These are phyloP conservation scores for Spilogale gracilis DNA, from an alignment of 2,113 vertebrate species.

Conservation along the genomic window DNA sequence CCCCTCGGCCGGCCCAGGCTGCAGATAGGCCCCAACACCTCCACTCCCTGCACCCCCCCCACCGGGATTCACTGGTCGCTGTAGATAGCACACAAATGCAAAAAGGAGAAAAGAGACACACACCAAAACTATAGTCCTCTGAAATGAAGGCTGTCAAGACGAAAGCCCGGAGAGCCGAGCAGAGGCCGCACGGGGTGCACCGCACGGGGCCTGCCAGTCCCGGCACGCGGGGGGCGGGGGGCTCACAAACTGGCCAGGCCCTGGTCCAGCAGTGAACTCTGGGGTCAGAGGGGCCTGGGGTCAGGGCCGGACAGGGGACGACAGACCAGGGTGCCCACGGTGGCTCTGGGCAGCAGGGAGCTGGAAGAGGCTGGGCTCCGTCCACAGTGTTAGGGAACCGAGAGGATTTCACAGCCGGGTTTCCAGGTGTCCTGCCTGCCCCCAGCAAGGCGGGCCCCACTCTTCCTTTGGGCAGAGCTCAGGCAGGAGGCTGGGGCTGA, in stretches of 20 bases:
- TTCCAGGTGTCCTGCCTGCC: not conserved
- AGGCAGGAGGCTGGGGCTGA: not conserved
- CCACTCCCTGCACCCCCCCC: not conserved
- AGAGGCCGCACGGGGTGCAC: too few species aligned
- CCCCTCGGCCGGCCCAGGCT: not conserved
- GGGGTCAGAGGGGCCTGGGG: not conserved
- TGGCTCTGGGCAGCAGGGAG: not conserved
- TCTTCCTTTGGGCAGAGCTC: not conserved
- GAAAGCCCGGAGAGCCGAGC: not conserved
- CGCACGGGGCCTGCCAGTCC: not conserved
- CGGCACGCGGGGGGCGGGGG: too few species aligned
- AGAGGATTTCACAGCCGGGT: not conserved
- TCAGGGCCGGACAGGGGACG: rapidly evolving
- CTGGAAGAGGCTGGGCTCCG: not conserved
- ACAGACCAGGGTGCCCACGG: not conserved
- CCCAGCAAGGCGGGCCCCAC: not conserved
- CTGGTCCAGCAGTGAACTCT: too few species aligned
- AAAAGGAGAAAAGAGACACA: not conserved
- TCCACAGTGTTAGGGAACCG: not conserved
- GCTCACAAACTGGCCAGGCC: not conserved
- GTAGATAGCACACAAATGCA: conserved; percentile 37
- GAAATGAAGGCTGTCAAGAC: not conserved
- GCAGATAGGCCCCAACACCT: not conserved
- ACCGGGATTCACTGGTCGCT: not conserved
- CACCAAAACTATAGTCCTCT: not conserved